phyloP scores from a whole-genome alignment of 2,113 vertebrate genomes.

The Leucosticte australis region DNA sequence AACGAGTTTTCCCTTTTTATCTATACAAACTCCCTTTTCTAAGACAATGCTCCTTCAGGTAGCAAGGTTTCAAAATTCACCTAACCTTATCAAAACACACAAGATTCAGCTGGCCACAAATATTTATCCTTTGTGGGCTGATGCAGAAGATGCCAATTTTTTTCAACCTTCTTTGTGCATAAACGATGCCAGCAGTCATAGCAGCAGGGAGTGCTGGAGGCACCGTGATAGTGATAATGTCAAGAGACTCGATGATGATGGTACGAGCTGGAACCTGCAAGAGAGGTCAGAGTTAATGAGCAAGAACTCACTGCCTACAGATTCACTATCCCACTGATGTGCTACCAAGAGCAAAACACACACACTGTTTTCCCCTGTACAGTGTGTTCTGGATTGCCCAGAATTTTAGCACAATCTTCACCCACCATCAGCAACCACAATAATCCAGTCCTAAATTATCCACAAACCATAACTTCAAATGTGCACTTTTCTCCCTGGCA shows the following conservation, averaged over 20 bases:
- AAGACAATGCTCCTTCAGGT: neutral
- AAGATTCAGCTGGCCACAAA: constrained; percentile 96
- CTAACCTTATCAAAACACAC: constrained; percentile 97
- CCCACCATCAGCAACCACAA: neutral
- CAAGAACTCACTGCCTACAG: neutral
- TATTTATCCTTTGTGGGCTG: constrained; percentile 97
- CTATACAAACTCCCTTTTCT: neutral
- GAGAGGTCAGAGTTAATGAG: neutral
- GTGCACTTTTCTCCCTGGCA: neutral
- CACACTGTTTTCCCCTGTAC: neutral
- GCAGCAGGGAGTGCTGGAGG: constrained; percentile 96
- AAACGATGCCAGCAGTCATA: constrained; percentile 96
- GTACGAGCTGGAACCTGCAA: constrained; percentile 80
- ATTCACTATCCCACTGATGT: neutral
- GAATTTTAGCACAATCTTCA: neutral
- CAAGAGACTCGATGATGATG: constrained; percentile 93
- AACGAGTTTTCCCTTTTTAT: neutral
- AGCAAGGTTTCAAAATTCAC: neutral
- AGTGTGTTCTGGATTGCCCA: neutral
- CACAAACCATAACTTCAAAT: neutral
- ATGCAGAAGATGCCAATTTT: constrained; percentile 94
- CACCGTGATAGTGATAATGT: constrained; percentile 98
- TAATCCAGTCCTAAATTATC: neutral
- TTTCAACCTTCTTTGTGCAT: constrained; percentile 92
- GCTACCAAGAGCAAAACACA: neutral